Evolutionary conservation across 2,888 invertebrate species (phyloP), one percentile per base, ranked within the genome.

Genomic region (Monochamus alternatus): DNA sequence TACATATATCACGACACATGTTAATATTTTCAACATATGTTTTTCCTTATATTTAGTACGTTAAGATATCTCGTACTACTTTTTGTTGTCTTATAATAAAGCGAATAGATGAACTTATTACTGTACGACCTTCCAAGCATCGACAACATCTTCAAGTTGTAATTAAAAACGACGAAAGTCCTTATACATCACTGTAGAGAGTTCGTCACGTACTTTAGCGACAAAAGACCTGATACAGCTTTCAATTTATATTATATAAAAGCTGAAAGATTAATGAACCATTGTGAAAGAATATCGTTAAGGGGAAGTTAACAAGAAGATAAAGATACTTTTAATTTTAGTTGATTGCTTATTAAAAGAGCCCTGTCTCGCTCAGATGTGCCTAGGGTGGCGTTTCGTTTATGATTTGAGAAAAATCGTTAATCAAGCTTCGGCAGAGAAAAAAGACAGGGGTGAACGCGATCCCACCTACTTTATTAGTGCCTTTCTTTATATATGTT

Each of bases 261-360:
- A 71, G 62, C 71, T 71, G 14, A 52, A 55, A 71, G 71, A 71
- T 71, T 71, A 71, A 71, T 71, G 71, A 63, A 63, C 71, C 71
- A 71, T 71, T 71, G 71, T 71, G 51, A 52, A 59, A 47, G 71
- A 63, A 63, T 52, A 52, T 63, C 52, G 71, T 66, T 38, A 32
- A 71, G 71, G 63, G 59, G 71, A 31, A 59, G 71, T 63, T 71
- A 71, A 71, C 71, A 62, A 71, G 62, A 71, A 51, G 63, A 71
- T 71, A 52, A 44, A 71, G 71, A 63, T 62, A 71, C 71, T 63
- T 71, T 71, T 71, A 71, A 71, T 71, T 69, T 63, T 71, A 52
- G 52, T 43, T 71, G 71, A 71, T 71, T 71, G 52, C 52, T 71
- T 71, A 71, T 71, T 71, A 71, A 63, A 71, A 63, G 63, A 30